Conservation (phyloP, 2,888 invertebrate genomes). For the Cheilosia impressa region DNA sequence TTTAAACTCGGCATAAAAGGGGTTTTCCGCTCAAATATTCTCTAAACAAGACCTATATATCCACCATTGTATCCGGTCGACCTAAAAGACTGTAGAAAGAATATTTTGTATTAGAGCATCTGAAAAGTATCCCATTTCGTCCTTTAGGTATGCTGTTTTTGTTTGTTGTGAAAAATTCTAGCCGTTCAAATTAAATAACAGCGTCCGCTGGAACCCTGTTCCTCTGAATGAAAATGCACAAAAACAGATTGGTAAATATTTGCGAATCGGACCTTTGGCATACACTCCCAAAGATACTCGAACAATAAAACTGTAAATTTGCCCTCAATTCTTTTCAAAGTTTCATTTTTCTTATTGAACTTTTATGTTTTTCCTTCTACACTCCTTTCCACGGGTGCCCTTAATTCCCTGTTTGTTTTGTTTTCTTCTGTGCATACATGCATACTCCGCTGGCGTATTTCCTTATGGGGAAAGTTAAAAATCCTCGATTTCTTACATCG, state of each 20-base stretch:
- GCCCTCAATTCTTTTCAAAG: constrained; percentile 68
- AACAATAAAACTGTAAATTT: constrained; percentile 74
- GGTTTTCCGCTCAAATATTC: no score
- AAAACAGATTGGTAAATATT: constrained; percentile 68
- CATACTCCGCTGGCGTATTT: constrained; percentile 51
- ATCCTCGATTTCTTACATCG: constrained; percentile 40
- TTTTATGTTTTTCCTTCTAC: constrained; percentile 32
- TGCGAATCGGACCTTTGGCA: constrained; percentile 62
- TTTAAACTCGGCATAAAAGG: no score
- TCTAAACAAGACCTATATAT: no score
- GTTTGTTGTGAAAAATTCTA: constrained; percentile 36
- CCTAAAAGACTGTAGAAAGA: constrained; percentile 6
- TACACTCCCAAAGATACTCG: constrained; percentile 50
- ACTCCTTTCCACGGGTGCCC: constrained; percentile 42
- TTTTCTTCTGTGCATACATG: constrained; percentile 54
- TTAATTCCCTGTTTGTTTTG: constrained; percentile 63
- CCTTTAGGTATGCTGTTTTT: constrained; percentile 18
- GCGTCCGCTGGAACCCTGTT: constrained; percentile 42
- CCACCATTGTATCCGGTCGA: not conserved
- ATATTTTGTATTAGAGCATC: constrained; percentile 20
- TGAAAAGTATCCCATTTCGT: constrained; percentile 50
- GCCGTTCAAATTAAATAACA: constrained; percentile 53
- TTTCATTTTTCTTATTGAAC: constrained; percentile 53
- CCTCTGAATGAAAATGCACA: constrained; percentile 30
- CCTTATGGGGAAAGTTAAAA: constrained; percentile 64